Percentiles rank a stretch among this genome's conserved stretches.
phyloP scores from a whole-genome alignment of 30 jellyfish, hydroid and myxozoan genomes.

The Turritopsis dohrnii region DNA sequence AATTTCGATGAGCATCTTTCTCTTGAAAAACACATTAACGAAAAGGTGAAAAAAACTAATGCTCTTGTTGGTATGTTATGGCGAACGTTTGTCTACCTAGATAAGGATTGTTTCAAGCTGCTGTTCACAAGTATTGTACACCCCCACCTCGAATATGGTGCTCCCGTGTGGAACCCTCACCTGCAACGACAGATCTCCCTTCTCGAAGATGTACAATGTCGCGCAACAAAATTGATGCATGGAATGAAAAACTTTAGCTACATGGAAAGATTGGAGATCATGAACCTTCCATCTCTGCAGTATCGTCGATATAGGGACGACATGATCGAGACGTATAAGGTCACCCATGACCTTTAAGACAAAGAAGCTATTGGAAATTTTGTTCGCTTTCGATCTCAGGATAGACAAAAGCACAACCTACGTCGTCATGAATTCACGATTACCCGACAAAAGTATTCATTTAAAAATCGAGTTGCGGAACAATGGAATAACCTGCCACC shows the following conservation, averaged over 20 bases:
- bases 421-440: not conserved
- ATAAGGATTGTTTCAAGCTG: slow-evolving; percentile 1
- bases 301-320: slow-evolving; percentile 33
- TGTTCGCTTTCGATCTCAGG: not conserved
- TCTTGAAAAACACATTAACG: not conserved
- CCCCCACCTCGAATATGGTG: slow-evolving; percentile 57
- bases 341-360: slow-evolving; percentile 15
- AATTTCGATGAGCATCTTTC: slow-evolving; percentile 6
- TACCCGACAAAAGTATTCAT: slow-evolving; percentile 2
- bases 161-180: slow-evolving; percentile 27
- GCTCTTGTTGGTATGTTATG: not conserved
- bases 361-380: slow-evolving; percentile 1
- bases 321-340: slow-evolving; percentile 36
- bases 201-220: slow-evolving; percentile 44
- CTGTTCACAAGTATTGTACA: slow-evolving; percentile 22
- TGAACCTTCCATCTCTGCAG: slow-evolving; percentile 26
- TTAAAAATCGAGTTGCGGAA: slow-evolving; percentile 8
- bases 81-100: slow-evolving; percentile 6
- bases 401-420: not conserved
- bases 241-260: slow-evolving; percentile 21
- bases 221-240: slow-evolving; percentile 43
- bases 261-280: slow-evolving; percentile 20
- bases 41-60: not conserved
- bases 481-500: slow-evolving; percentile 4
- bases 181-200: slow-evolving; percentile 3